Evolutionary conservation across 1,140 invertebrate species (phyloP), one percentile per base, ranked within the genome.

Genomic region (Calliopsis andreniformis): DNA sequence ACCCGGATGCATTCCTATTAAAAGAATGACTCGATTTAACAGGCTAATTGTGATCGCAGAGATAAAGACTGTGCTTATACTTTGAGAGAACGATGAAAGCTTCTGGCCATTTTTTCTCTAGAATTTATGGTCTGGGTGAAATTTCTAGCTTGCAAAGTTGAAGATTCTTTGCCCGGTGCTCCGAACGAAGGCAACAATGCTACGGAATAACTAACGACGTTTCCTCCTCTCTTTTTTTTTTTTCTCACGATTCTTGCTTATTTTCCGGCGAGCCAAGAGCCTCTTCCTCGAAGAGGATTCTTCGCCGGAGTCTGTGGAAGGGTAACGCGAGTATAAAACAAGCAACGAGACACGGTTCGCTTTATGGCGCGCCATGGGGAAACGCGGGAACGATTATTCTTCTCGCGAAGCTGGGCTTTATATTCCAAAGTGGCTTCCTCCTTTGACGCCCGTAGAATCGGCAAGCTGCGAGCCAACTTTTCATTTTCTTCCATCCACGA

Each of bases 171-270:
- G 14, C 14, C 12, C 25, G 2, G 28, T 43, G 23, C 39, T 69
- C 49, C 56, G 30, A n/a, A 62, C 43, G 30, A 62, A 62, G 3
- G 42, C 32, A 71, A 71, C 68, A 71, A 71, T 71, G 43, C 58
- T 51, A 39, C 7, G 30, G 58, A 55, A 63, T 66, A 66, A 64
- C 56, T 30, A 53, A 66, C 70, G 30, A 66, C 35, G 49, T 30
- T 53, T 35, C 16, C n/a, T 18, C 12, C 14, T 39, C n/a, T 23
- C 10, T 20, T 10, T 35, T 16, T 42, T 10, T 35, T 35, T 61
- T n/a, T 42, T 35, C 32, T 53, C 32, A 32, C 47, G 28, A 66
- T 51, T 42, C 23, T 39, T 45, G 30, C 47, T 51, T 20, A 42
- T 72, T 64, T 42, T 35, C 61, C 32, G 30, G 32, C 23, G 12